A percentile compares a stretch with the other conserved stretches of the same genome.
These are phyloP conservation scores for Chrysopilus asiliformis DNA, from an alignment of 2,888 invertebrate species.

Conservation along the genomic window DNA sequence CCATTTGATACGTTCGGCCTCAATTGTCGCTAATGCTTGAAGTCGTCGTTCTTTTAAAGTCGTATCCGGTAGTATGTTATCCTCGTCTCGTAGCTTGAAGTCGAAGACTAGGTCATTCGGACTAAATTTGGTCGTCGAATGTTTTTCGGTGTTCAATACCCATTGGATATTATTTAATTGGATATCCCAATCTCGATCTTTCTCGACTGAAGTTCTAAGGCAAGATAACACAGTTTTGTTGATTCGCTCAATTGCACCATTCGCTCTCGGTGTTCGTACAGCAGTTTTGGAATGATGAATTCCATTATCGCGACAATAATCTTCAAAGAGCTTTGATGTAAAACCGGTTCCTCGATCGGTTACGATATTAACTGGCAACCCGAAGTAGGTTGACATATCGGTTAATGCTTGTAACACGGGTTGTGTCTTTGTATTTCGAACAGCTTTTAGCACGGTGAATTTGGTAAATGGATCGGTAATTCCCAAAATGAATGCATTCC, in stretches of 20 bases:
- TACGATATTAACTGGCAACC: slow-evolving; percentile 1
- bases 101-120: slow-evolving; percentile 3
- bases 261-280: slow-evolving; percentile 4
- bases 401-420: slow-evolving; percentile 1
- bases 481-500: slow-evolving; percentile 2
- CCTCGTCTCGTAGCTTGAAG: slow-evolving; percentile 1
- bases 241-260: slow-evolving; percentile 8
- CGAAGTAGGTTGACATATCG: background rate
- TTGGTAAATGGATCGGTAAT: slow-evolving; percentile 1
- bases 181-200: slow-evolving; percentile 1
- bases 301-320: too few species aligned
- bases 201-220: background rate
- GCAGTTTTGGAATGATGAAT: slow-evolving; percentile 2
- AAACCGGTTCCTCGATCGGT: slow-evolving; percentile 6
- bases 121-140: slow-evolving; percentile 1
- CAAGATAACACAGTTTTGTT: background rate
- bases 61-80: too few species aligned
- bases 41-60: background rate
- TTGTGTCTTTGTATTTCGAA: background rate
- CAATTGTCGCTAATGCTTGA: slow-evolving; percentile 5
- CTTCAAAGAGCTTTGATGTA: background rate
- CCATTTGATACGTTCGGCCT: slow-evolving; percentile 10
- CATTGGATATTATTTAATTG: background rate
- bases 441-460: slow-evolving; percentile 5
- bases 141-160: slow-evolving; percentile 1